Evolutionary conservation across 2,888 invertebrate species (phyloP).

Genomic region (Chelonus formosanus): DNA sequence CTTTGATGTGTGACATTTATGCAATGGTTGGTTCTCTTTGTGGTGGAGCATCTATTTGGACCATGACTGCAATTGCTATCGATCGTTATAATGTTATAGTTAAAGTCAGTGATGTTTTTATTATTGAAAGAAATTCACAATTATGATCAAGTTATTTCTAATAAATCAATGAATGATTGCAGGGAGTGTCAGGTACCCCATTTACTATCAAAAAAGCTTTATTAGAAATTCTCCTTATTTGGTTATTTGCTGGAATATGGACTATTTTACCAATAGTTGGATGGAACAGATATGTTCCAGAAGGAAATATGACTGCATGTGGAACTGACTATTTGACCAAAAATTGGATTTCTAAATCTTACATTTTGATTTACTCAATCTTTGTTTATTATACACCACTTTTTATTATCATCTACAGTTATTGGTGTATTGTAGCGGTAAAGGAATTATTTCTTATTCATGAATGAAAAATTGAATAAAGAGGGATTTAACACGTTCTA

Average conservation of each 20-base stretch:
- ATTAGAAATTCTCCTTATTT: slow-evolving; percentile 80
- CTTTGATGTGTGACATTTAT: slow-evolving; percentile 72
- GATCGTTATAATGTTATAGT: slow-evolving; percentile 77
- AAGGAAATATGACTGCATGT: slow-evolving; percentile 93
- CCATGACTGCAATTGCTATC: slow-evolving; percentile 72
- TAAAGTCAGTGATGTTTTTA: slow-evolving; percentile 41
- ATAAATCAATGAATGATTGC: too few relatives aligned
- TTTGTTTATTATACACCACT: slow-evolving; percentile 83
- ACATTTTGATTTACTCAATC: slow-evolving; percentile 80
- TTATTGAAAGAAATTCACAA: too few relatives aligned
- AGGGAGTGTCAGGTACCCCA: slow-evolving; percentile 78
- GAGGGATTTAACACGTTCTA: too few relatives aligned
- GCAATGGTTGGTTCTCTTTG: slow-evolving; percentile 73
- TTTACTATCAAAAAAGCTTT: slow-evolving; percentile 84
- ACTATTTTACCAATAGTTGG: slow-evolving; percentile 86
- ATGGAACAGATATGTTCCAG: slow-evolving; percentile 92
- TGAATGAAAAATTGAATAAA: too few relatives aligned
- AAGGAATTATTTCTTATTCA: too few relatives aligned
- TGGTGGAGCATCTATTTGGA: slow-evolving; percentile 75
- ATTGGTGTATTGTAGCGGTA: slow-evolving; percentile 77
- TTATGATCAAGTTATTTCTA: too few relatives aligned
- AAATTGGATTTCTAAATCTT: slow-evolving; percentile 80
- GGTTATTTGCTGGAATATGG: slow-evolving; percentile 81
- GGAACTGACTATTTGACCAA: slow-evolving; percentile 87
- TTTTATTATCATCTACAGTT: slow-evolving; percentile 83